Conservation (phyloP, 1,140 invertebrate genomes). For the Fopius arisanus region DNA sequence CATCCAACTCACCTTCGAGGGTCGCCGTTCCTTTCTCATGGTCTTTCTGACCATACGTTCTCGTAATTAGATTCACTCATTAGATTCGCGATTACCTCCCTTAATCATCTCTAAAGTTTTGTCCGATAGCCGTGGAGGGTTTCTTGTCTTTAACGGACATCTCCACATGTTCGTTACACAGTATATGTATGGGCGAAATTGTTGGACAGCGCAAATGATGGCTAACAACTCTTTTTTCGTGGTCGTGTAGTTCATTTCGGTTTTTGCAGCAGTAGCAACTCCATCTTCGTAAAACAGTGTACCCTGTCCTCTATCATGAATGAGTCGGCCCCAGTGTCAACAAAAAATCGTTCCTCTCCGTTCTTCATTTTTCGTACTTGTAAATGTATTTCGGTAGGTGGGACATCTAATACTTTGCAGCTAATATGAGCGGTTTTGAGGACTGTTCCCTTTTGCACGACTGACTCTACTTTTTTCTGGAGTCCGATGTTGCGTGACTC, state of each 20-base stretch:
- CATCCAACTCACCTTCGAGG: too few relatives aligned
- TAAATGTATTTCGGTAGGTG: not conserved
- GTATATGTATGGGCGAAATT: conserved; percentile 51
- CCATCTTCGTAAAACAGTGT: not conserved
- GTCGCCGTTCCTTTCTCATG: too few relatives aligned
- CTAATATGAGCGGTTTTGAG: not conserved
- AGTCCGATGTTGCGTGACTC: not conserved
- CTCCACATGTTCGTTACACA: too few relatives aligned
- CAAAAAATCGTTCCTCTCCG: not conserved
- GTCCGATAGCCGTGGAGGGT: too few relatives aligned
- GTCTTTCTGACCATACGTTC: too few relatives aligned
- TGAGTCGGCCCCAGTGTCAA: not conserved
- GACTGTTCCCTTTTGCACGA: not conserved
- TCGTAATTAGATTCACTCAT: too few relatives aligned
- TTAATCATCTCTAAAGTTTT: too few relatives aligned
- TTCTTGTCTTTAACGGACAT: too few relatives aligned
- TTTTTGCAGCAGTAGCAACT: not conserved
- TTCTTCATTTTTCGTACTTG: not conserved
- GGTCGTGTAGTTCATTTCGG: conserved; percentile 41
- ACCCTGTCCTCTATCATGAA: not conserved
- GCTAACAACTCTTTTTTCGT: conserved; percentile 58
- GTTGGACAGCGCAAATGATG: conserved; percentile 37
- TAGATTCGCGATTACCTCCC: too few relatives aligned
- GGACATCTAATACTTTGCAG: not conserved
- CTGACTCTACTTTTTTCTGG: not conserved